These are phyloP conservation scores for Sialia sialis DNA, from an alignment of 2,113 vertebrate genomes.

Conservation along the genomic window DNA sequence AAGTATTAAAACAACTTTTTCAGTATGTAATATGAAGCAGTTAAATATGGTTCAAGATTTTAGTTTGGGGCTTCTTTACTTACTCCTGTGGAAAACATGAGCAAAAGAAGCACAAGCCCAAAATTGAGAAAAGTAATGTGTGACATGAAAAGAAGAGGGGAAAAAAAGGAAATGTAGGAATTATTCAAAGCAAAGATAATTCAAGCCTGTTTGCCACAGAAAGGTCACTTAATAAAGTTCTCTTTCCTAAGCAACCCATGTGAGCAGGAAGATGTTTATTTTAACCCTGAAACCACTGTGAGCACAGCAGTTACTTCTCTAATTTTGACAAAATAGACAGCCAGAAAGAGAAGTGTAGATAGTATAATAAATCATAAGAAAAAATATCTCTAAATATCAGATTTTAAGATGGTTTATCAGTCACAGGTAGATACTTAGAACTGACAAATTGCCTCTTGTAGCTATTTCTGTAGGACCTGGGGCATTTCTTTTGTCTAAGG, in stretches of 20 bases:
- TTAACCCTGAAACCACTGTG: not conserved
- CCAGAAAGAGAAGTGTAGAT: not conserved
- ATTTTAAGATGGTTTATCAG: not conserved
- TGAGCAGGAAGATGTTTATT: not conserved
- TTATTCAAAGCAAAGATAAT: not conserved
- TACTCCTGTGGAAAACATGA: not conserved
- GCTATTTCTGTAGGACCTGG: not conserved
- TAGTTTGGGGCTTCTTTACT: not conserved
- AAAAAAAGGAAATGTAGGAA: not conserved
- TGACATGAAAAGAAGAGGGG: not conserved
- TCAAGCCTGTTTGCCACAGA: not conserved
- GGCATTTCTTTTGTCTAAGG: not conserved
- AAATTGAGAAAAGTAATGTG: not conserved
- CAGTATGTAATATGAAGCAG: not conserved
- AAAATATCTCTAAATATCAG: not conserved
- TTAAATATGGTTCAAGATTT: not conserved
- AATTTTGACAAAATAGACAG: not conserved
- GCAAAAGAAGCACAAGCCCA: not conserved
- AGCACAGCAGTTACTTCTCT: not conserved
- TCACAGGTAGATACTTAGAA: not conserved
- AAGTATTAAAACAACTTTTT: not conserved
- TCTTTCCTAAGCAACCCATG: not conserved
- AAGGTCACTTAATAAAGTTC: not conserved
- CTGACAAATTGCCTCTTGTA: not conserved
- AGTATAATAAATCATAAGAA: not conserved